A percentile compares a stretch with the other conserved stretches of the same genome.
These are phyloP conservation scores for Epinephelus moara DNA, from an alignment of 2,113 vertebrate genomes.

Conservation along the genomic window DNA sequence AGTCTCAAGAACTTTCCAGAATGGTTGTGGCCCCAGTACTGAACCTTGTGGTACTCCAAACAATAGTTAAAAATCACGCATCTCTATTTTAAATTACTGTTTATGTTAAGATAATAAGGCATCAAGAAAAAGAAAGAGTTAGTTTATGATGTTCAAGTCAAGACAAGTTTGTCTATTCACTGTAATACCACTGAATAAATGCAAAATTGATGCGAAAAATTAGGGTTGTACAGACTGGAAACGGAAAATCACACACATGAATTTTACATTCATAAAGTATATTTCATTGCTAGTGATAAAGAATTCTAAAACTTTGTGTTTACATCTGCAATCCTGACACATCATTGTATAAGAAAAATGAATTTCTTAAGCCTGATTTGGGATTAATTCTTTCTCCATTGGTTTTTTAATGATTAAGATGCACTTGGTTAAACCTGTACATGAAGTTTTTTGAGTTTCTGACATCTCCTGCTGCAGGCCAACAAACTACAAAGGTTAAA, in stretches of 20 bases:
- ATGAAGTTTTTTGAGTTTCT: neutral
- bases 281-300: no score
- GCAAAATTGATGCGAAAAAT: no score
- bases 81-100: neutral
- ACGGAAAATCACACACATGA: neutral
- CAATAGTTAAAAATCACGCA: neutral
- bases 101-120: neutral
- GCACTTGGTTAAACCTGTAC: neutral
- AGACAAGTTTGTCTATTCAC: neutral
- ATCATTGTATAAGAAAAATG: no score
- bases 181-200: neutral
- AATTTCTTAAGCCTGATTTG: no score
- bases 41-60: constrained; percentile 38
- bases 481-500: neutral
- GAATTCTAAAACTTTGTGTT: no score
- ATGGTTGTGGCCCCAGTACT: constrained; percentile 3
- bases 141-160: neutral
- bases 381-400: no score
- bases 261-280: neutral
- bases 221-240: neutral
- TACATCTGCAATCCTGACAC: no score
- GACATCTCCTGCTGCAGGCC: no score
- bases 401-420: no score
- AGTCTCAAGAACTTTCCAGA: neutral
- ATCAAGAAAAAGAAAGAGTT: neutral